Evolutionary conservation across 1,140 invertebrate genomes (phyloP).

Genomic region (Solen grandis): DNA sequence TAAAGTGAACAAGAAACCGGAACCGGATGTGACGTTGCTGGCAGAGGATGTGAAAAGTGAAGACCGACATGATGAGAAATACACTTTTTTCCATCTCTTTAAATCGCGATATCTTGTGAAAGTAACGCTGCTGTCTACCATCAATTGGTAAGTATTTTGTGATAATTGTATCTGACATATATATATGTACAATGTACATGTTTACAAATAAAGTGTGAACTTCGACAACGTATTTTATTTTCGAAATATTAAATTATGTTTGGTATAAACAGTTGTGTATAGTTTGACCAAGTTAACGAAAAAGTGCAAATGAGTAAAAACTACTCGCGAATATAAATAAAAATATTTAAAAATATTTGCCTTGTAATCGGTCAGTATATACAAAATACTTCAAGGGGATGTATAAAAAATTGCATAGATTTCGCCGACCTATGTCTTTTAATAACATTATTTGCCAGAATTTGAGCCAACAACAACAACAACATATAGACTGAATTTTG

Average conservation of each 20-base stretch:
- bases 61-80: constrained; percentile 1
- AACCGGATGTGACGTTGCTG: background rate
- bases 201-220: too few species aligned
- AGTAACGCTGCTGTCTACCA: constrained; percentile 5
- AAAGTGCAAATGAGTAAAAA: too few species aligned
- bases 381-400: background rate
- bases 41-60: background rate
- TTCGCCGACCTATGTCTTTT: background rate
- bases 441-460: too few species aligned
- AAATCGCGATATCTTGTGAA: constrained; percentile 9
- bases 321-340: background rate
- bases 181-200: too few species aligned
- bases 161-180: too few species aligned
- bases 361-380: background rate
- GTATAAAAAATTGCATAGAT: background rate
- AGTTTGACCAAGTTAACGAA: too few species aligned
- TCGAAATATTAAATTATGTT: too few species aligned
- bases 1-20: constrained; percentile 20
- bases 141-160: constrained; percentile 36
- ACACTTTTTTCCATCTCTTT: constrained; percentile 13
- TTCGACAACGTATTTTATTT: too few species aligned
- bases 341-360: too few species aligned
- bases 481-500: too few species aligned
- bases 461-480: too few species aligned
- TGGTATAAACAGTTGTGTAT: too few species aligned